Evolutionary conservation across 2,888 invertebrate species (phyloP).

Genomic region (Eristalis tenax): DNA sequence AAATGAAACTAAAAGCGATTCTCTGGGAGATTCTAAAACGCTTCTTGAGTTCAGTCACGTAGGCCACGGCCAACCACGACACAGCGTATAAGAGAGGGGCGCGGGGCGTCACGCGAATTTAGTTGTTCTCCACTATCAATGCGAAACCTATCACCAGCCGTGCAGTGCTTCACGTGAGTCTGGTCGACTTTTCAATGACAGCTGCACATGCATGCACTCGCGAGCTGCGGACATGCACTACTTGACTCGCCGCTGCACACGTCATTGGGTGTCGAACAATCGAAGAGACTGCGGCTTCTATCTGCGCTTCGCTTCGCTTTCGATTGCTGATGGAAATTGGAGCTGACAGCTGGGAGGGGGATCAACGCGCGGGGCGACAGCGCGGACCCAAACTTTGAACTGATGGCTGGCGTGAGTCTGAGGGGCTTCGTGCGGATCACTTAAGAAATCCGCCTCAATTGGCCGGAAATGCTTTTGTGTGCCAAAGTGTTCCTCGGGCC

Average conservation of each 20-base stretch:
- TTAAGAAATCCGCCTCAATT: neutral
- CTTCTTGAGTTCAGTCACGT: slow-evolving; percentile 54
- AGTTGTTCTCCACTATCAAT: neutral
- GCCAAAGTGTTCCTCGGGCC: neutral
- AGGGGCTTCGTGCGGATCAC: neutral
- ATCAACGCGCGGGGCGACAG: neutral
- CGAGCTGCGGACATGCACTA: neutral
- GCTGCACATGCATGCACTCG: neutral
- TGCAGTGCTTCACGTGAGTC: slow-evolving; percentile 9
- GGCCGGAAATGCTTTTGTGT: slow-evolving; percentile 1
- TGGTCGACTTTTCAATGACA: neutral
- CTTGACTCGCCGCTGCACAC: neutral
- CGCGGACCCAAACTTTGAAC: neutral
- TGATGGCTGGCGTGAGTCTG: neutral
- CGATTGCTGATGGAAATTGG: neutral
- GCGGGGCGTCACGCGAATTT: slow-evolving; percentile 19
- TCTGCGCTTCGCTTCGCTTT: slow-evolving; percentile 1
- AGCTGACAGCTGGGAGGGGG: neutral
- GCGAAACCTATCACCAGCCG: neutral
- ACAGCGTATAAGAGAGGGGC: neutral
- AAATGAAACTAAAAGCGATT: slow-evolving; percentile 29
- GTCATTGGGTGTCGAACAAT: neutral
- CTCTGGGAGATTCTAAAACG: slow-evolving; percentile 8
- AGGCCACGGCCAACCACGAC: slow-evolving; percentile 20
- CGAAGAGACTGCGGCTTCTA: neutral